Percentiles rank a stretch among this genome's conserved stretches.
Evolutionary conservation across 1,140 invertebrate genomes (phyloP).

Genomic region (Phthorimaea operculella): DNA sequence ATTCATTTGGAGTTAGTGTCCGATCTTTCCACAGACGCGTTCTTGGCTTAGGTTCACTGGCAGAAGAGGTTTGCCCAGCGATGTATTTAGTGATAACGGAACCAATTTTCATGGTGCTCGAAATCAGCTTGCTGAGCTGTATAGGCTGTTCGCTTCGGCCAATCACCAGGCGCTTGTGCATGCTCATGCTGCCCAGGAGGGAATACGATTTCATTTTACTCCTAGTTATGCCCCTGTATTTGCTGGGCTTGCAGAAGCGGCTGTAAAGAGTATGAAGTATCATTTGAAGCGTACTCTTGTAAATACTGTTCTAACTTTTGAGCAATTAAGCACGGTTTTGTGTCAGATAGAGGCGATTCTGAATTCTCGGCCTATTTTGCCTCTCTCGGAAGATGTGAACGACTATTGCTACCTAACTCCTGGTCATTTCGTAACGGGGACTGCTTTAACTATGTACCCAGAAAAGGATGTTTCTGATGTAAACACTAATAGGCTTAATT

Average conservation of each 20-base stretch:
- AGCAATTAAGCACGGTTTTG: background rate
- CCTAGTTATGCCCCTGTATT: conserved; percentile 2
- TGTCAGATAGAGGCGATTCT: conserved; percentile 4
- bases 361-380: conserved; percentile 1
- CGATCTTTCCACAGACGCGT: too few species aligned
- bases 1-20: too few species aligned
- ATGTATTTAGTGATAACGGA: conserved; percentile 1
- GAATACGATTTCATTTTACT: background rate
- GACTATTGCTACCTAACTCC: background rate
- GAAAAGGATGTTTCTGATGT: background rate
- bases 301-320: background rate
- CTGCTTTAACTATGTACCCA: background rate
- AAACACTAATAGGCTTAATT: background rate
- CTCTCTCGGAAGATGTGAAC: background rate
- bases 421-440: background rate
- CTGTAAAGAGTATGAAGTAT: conserved; percentile 1
- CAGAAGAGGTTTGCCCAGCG: background rate
- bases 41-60: too few species aligned
- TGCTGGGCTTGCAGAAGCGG: background rate
- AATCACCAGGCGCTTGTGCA: background rate
- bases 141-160: background rate
- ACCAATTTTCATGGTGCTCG: background rate
- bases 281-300: background rate
- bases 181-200: background rate
- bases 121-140: background rate